A percentile compares a stretch with the other conserved stretches of the same genome.
Conservation (phyloP, 2,113 vertebrate species). For the Microtus richardsoni region DNA sequence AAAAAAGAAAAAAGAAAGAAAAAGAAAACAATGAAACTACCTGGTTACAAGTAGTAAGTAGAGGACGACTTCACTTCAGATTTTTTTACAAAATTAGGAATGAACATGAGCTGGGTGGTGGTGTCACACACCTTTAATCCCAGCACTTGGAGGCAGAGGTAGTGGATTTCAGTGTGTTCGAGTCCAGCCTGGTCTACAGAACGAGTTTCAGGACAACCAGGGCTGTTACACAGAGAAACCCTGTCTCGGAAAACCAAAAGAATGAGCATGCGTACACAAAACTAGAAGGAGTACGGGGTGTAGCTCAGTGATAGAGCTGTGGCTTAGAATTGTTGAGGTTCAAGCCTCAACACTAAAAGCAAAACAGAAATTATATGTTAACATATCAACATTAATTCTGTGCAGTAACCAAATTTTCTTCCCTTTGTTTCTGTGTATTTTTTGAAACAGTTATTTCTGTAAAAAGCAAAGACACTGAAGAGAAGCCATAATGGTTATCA, state of each 20-base stretch:
- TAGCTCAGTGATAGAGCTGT: too few species aligned
- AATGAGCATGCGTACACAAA: not conserved
- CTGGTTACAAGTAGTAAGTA: not conserved
- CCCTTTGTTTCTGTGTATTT: conserved; percentile 21
- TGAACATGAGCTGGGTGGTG: not conserved
- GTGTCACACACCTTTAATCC: too few species aligned
- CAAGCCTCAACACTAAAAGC: not conserved
- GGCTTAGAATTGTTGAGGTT: not conserved
- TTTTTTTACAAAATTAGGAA: not conserved
- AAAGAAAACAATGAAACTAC: conserved; percentile 12
- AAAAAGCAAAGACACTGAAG: not conserved
- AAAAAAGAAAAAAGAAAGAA: too few species aligned
- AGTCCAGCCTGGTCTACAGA: too few species aligned
- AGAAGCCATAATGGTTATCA: not conserved
- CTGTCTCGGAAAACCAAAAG: too few species aligned
- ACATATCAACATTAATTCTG: conserved; percentile 21
- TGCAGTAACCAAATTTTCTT: conserved; percentile 18
- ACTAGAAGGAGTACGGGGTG: not conserved
- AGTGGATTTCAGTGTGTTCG: too few species aligned
- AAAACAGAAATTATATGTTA: not conserved
- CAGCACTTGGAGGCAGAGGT: too few species aligned
- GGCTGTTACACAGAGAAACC: too few species aligned
- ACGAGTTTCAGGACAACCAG: too few species aligned
- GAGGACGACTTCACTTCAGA: not conserved
- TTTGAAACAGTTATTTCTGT: not conserved